Evolutionary conservation across 2,797 vertebrate species (phyloP).

Genomic region (Poecilia gillii): DNA sequence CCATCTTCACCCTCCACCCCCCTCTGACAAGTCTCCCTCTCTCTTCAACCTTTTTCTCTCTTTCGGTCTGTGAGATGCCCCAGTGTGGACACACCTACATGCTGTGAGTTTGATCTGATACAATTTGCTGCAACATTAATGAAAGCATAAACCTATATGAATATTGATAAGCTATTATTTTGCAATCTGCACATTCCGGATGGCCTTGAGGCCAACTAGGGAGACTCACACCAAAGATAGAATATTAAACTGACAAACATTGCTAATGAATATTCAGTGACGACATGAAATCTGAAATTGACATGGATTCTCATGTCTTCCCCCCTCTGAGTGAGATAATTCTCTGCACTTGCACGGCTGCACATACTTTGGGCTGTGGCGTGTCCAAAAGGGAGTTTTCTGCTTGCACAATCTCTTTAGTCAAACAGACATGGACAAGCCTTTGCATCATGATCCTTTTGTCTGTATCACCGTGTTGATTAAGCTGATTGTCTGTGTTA

Average conservation of each 20-base stretch:
- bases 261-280: conserved; percentile 76
- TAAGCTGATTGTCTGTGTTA: not conserved
- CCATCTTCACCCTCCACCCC: conserved; percentile 32
- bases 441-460: conserved; percentile 1
- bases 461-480: not conserved
- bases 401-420: not conserved
- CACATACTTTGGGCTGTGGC: conserved; percentile 11
- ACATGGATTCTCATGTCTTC: conserved; percentile 54
- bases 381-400: conserved; percentile 8
- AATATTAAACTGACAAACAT: conserved; percentile 77
- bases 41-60: conserved; percentile 28
- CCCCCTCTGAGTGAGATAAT: conserved; percentile 37
- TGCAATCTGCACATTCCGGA: conserved; percentile 75
- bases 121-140: conserved; percentile 83
- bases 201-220: conserved; percentile 72
- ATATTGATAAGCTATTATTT: conserved; percentile 83
- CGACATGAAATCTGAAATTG: conserved; percentile 69
- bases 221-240: conserved; percentile 34
- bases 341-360: conserved; percentile 28
- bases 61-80: conserved; percentile 47
- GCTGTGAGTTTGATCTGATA: conserved; percentile 76
- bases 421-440: not conserved
- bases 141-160: conserved; percentile 79
- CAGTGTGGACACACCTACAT: conserved; percentile 62
- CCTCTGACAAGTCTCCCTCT: conserved; percentile 39